These are phyloP conservation scores for Elysia crispata DNA, from an alignment of 2,888 invertebrate species.

Conservation along the genomic window DNA sequence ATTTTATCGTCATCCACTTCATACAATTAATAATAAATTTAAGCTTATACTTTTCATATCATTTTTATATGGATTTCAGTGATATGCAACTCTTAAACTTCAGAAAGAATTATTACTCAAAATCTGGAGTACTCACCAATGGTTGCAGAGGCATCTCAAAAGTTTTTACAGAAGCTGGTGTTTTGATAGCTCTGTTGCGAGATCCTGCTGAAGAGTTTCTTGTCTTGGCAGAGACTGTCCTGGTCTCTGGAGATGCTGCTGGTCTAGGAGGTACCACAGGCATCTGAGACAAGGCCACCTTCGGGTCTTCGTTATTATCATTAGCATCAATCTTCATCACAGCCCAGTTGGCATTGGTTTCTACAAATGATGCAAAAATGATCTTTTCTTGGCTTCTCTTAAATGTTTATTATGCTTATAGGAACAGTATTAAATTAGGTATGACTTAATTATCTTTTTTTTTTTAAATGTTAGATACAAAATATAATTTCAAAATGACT, in stretches of 20 bases:
- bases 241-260: conserved; percentile 60
- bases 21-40: too few species aligned
- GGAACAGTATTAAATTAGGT: neutral
- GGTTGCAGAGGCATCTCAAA: conserved; percentile 74
- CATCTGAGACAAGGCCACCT: conserved; percentile 57
- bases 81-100: too few species aligned
- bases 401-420: too few species aligned
- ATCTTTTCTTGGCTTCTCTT: too few species aligned
- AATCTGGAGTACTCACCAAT: conserved; percentile 62
- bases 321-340: conserved; percentile 64
- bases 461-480: too few species aligned
- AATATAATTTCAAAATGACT: too few species aligned
- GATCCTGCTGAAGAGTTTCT: conserved; percentile 59
- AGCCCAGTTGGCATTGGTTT: conserved; percentile 54
- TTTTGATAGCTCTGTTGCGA: conserved; percentile 57
- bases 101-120: neutral
- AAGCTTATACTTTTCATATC: too few species aligned
- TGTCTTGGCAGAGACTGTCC: conserved; percentile 62
- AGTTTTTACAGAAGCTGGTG: conserved; percentile 71
- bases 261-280: conserved; percentile 60
- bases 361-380: too few species aligned
- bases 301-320: conserved; percentile 54
- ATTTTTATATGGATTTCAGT: too few species aligned
- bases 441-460: neutral
- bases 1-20: too few species aligned